Percentiles rank a stretch among this genome's conserved stretches.
Evolutionary conservation across 1,140 invertebrate species (phyloP).

Genomic region (Harpegnathos saltator): DNA sequence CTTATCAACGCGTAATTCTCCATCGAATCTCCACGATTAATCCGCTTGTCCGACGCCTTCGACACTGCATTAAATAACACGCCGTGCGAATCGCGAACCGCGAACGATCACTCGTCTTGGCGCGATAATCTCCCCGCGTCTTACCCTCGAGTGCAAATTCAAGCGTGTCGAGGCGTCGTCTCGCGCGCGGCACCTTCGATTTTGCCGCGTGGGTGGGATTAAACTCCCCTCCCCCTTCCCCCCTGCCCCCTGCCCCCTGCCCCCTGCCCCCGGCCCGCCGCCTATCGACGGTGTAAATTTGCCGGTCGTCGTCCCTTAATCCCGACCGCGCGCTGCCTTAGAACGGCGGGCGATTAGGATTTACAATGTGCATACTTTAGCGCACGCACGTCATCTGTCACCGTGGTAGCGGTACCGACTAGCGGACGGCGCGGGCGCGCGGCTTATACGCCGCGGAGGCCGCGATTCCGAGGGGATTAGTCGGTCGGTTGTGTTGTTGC

Average conservation of each 20-base stretch:
- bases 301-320: conserved; percentile 29
- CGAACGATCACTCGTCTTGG: conserved; percentile 34
- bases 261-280: no score
- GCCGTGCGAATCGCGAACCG: neutral
- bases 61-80: neutral
- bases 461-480: conserved; percentile 70
- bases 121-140: conserved; percentile 43
- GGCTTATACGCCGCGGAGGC: conserved; percentile 53
- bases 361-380: conserved; percentile 62
- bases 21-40: conserved; percentile 31
- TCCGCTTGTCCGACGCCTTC: conserved; percentile 3
- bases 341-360: conserved; percentile 53
- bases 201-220: conserved; percentile 24
- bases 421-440: neutral
- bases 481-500: conserved; percentile 66
- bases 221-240: no score
- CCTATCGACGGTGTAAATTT: conserved; percentile 40
- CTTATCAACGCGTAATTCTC: neutral
- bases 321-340: neutral
- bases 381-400: conserved; percentile 60
- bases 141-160: conserved; percentile 30
- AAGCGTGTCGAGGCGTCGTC: neutral
- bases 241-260: no score
- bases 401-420: conserved; percentile 16
- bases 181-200: neutral